Evolutionary conservation across 2,888 invertebrate species (phyloP).

Genomic region (Mechanitis messenoides): DNA sequence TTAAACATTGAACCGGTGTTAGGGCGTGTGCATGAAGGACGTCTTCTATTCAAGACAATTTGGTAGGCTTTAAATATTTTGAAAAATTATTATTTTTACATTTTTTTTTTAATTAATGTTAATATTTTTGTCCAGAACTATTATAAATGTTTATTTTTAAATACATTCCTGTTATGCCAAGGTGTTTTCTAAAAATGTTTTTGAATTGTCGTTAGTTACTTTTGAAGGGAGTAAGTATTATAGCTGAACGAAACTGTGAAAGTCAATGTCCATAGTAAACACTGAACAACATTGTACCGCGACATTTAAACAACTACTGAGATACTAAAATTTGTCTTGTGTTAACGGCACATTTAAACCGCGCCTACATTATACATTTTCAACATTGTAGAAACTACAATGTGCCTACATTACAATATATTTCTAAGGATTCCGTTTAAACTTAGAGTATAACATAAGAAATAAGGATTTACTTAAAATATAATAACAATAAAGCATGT

Average conservation of each 20-base stretch:
- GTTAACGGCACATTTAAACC: conserved; percentile 7
- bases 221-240: background rate
- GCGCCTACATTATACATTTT: conserved; percentile 3
- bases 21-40: conserved; percentile 2
- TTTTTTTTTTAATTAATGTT: too few relatives aligned
- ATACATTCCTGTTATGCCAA: too few relatives aligned
- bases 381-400: background rate
- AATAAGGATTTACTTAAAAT: too few relatives aligned
- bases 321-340: conserved; percentile 7
- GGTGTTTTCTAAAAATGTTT: too few relatives aligned
- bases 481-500: too few relatives aligned
- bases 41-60: background rate
- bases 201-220: too few relatives aligned
- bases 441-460: background rate
- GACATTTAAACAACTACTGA: conserved; percentile 6
- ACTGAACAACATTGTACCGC: conserved; percentile 4
- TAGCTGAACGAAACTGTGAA: conserved; percentile 1
- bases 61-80: too few relatives aligned
- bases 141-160: too few relatives aligned
- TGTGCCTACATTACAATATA: background rate
- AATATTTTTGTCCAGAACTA: too few relatives aligned
- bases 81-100: too few relatives aligned
- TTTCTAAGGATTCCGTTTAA: background rate
- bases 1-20: conserved; percentile 27
- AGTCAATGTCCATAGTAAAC: conserved; percentile 5